Conservation (phyloP, 2,888 invertebrate species). For the Melinaea menophilus region DNA sequence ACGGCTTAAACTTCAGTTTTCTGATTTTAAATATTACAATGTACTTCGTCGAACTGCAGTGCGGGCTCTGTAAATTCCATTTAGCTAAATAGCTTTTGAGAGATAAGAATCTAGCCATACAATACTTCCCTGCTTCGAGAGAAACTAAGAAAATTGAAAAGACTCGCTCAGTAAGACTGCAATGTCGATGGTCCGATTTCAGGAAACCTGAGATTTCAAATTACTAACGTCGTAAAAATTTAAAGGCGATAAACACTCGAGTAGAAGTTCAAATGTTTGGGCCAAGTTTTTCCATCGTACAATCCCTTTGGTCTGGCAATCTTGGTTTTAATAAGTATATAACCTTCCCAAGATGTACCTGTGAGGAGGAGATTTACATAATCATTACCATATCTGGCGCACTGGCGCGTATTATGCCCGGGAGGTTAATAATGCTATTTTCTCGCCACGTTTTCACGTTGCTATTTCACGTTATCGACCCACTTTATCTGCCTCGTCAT, state of each 20-base stretch:
- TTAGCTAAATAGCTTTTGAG: constrained; percentile 77
- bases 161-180: constrained; percentile 71
- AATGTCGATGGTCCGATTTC: constrained; percentile 71
- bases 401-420: constrained; percentile 76
- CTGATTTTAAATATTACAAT: constrained; percentile 76
- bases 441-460: constrained; percentile 77
- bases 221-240: constrained; percentile 70
- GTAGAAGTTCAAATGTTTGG: constrained; percentile 40
- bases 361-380: constrained; percentile 76
- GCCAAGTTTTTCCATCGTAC: constrained; percentile 66
- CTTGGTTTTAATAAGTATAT: constrained; percentile 78
- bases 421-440: constrained; percentile 79
- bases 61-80: constrained; percentile 78
- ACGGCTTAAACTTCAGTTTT: constrained; percentile 70
- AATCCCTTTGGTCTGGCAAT: constrained; percentile 68
- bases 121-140: constrained; percentile 70
- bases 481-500: constrained; percentile 74
- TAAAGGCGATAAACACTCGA: constrained; percentile 63
- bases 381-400: constrained; percentile 79
- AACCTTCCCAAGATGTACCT: constrained; percentile 75
- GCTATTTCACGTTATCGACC: constrained; percentile 75
- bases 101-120: constrained; percentile 77
- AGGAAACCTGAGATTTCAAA: constrained; percentile 68
- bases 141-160: constrained; percentile 78
- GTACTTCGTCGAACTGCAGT: constrained; percentile 76